Evolutionary conservation across 2,888 invertebrate species (phyloP).

Genomic region (Hymenopus coronatus): DNA sequence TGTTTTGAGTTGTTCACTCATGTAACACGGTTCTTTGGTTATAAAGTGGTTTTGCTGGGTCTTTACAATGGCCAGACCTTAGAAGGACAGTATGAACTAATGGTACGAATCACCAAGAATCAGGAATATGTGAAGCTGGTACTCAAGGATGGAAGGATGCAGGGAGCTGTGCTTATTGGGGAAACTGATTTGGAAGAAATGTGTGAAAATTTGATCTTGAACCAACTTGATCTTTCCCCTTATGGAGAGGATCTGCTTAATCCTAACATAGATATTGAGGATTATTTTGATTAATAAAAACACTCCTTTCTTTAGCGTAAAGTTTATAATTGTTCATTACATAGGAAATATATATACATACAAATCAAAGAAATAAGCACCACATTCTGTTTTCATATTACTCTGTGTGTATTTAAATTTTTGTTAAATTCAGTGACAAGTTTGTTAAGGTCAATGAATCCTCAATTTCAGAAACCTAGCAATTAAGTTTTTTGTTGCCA

Average conservation of each 20-base stretch:
- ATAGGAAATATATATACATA: not conserved
- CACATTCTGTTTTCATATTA: not conserved
- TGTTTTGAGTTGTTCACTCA: slow-evolving; percentile 98
- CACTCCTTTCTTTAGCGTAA: not conserved
- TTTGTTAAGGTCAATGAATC: too few species aligned
- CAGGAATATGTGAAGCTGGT: slow-evolving; percentile 86
- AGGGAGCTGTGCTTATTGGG: slow-evolving; percentile 93
- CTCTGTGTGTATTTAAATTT: too few species aligned
- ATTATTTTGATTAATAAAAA: slow-evolving; percentile 88
- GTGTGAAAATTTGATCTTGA: slow-evolving; percentile 95
- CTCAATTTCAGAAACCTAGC: too few species aligned
- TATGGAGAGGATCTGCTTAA: slow-evolving; percentile 91
- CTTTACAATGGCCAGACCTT: slow-evolving; percentile 91
- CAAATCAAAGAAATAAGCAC: not conserved
- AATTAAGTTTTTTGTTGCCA: too few species aligned
- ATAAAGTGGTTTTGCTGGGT: slow-evolving; percentile 88
- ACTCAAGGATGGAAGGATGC: slow-evolving; percentile 75
- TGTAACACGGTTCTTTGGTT: slow-evolving; percentile 91
- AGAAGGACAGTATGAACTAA: slow-evolving; percentile 71
- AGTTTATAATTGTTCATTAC: not conserved
- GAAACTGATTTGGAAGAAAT: slow-evolving; percentile 97
- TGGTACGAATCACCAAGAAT: slow-evolving; percentile 78
- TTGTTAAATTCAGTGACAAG: too few species aligned
- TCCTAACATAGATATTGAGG: slow-evolving; percentile 96
- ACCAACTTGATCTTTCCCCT: slow-evolving; percentile 83